Percentiles rank a stretch among this genome's conserved stretches.
These are phyloP conservation scores for Mimas tiliae DNA, from an alignment of 2,888 invertebrate species.

Conservation along the genomic window DNA sequence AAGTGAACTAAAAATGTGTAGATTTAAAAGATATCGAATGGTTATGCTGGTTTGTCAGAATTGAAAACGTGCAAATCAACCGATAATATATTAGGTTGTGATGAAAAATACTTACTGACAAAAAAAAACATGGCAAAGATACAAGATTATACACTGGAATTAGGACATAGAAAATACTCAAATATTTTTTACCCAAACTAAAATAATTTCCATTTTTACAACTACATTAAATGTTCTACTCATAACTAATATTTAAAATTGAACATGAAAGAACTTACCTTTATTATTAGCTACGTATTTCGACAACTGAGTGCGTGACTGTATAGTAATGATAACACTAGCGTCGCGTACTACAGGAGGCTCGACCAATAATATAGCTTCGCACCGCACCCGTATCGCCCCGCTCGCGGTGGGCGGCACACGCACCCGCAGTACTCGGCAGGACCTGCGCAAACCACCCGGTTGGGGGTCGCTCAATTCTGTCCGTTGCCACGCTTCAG, in stretches of 20 bases:
- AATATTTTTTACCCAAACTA: too few species aligned
- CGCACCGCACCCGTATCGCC: constrained; percentile 70
- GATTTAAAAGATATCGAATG: too few species aligned
- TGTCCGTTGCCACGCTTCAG: constrained; percentile 74
- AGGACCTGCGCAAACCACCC: constrained; percentile 73
- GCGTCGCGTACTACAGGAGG: constrained; percentile 71
- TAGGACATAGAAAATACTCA: too few species aligned
- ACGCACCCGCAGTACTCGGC: constrained; percentile 66
- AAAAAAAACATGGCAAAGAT: too few species aligned
- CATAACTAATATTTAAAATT: not conserved
- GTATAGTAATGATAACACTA: constrained; percentile 66
- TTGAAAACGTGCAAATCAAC: too few species aligned
- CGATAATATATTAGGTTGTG: too few species aligned
- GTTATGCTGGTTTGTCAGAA: too few species aligned
- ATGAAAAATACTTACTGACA: too few species aligned
- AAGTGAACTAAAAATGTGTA: too few species aligned
- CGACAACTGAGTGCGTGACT: constrained; percentile 72
- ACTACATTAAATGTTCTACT: too few species aligned
- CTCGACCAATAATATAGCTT: constrained; percentile 67
- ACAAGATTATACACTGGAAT: too few species aligned
- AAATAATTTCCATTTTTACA: too few species aligned
- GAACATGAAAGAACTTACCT: constrained; percentile 51
- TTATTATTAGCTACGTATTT: constrained; percentile 75
- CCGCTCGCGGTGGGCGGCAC: constrained; percentile 71
- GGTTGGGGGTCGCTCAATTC: constrained; percentile 62